Evolutionary conservation across 2,797 vertebrate genomes (phyloP).

Genomic region (Amblyopsis hoosieri): DNA sequence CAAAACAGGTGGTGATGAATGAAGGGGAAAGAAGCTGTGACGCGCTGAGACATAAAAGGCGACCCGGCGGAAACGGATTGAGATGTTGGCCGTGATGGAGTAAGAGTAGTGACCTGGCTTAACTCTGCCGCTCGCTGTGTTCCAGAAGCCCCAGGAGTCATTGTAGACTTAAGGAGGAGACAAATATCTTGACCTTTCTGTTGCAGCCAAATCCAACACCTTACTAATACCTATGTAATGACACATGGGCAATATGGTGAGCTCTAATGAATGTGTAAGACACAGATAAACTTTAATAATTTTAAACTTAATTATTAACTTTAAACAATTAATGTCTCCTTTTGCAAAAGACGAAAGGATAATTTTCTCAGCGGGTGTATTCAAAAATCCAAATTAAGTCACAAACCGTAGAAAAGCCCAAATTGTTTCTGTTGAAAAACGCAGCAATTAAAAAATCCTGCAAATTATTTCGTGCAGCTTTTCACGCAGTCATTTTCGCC

Average conservation of each 20-base stretch:
- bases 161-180: conserved; percentile 64
- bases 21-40: conserved; percentile 69
- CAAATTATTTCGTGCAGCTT: not conserved
- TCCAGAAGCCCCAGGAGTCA: conserved; percentile 51
- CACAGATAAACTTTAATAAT: conserved; percentile 36
- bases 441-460: not conserved
- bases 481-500: not conserved
- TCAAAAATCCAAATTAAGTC: not conserved
- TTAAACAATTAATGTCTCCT: conserved; percentile 19
- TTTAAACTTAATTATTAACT: conserved; percentile 5
- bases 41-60: conserved; percentile 60
- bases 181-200: conserved; percentile 71
- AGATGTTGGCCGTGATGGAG: conserved; percentile 78
- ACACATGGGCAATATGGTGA: conserved; percentile 37
- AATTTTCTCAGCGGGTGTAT: not conserved
- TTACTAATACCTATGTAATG: conserved; percentile 53
- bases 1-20: conserved; percentile 68
- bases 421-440: not conserved
- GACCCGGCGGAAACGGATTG: conserved; percentile 70
- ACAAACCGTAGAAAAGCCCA: not conserved
- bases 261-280: conserved; percentile 41
- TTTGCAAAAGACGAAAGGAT: conserved; percentile 4
- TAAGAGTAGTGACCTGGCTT: conserved; percentile 55
- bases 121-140: conserved; percentile 52
- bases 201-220: conserved; percentile 42